These are phyloP conservation scores for Zosterops borbonicus DNA, from an alignment of 2,113 vertebrate species.

Conservation along the genomic window DNA sequence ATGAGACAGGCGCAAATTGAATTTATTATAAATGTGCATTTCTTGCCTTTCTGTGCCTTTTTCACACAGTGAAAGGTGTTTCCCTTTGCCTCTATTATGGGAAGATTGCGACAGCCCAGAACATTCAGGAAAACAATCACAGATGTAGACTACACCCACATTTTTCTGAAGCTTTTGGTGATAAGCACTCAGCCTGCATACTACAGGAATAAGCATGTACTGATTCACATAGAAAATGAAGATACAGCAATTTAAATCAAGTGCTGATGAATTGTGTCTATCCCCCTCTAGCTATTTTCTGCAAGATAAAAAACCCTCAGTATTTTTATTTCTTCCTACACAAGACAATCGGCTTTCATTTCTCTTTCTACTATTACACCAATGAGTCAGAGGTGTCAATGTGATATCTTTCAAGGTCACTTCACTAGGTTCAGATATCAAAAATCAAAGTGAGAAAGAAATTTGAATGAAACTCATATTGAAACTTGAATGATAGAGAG, in stretches of 20 bases:
- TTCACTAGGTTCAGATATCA: not conserved
- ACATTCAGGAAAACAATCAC: slow-evolving; percentile 21
- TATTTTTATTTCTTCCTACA: slow-evolving; percentile 20
- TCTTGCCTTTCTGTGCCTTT: not conserved
- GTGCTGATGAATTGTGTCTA: slow-evolving; percentile 22
- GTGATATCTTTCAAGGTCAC: not conserved
- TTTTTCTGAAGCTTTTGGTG: slow-evolving; percentile 43
- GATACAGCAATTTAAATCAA: slow-evolving; percentile 11
- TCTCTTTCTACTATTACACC: not conserved
- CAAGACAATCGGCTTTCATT: not conserved
- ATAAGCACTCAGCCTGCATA: slow-evolving; percentile 9
- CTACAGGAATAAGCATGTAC: slow-evolving; percentile 55
- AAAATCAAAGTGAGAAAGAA: slow-evolving; percentile 13
- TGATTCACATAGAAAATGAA: slow-evolving; percentile 4
- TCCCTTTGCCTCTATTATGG: slow-evolving; percentile 6
- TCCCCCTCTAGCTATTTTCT: slow-evolving; percentile 36
- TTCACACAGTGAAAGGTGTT: not conserved
- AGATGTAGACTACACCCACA: slow-evolving; percentile 45
- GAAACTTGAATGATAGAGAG: not conserved
- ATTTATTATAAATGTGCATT: not conserved
- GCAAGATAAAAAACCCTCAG: not conserved
- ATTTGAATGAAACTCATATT: not conserved
- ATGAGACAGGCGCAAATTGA: not conserved
- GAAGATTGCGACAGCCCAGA: not conserved
- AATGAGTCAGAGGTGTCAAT: not conserved